These are phyloP conservation scores for Cantharis rufa DNA, from an alignment of 2,888 invertebrate species.

Conservation along the genomic window DNA sequence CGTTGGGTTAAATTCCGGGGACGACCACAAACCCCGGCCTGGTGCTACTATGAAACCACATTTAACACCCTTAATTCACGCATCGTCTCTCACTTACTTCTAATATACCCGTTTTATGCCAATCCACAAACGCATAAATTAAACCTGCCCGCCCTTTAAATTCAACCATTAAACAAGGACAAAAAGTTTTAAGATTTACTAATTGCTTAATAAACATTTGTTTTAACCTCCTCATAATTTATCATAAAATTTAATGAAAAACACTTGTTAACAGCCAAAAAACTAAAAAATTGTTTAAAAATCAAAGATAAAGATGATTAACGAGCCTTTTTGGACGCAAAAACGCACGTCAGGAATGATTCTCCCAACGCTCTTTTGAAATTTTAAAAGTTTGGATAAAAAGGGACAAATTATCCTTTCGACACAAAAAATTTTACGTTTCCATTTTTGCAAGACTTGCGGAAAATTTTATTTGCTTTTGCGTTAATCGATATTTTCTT, in stretches of 20 bases:
- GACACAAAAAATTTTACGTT: background rate
- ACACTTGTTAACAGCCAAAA: conserved; percentile 1
- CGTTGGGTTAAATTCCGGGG: conserved; percentile 16
- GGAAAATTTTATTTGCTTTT: background rate
- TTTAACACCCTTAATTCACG: conserved; percentile 15
- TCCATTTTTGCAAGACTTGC: background rate
- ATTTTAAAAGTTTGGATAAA: background rate
- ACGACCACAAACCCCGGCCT: conserved; percentile 5
- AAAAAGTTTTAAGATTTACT: background rate
- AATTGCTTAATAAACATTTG: conserved; percentile 1
- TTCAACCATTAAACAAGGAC: background rate
- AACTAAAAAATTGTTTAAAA: background rate
- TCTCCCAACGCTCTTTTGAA: background rate
- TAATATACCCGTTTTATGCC: conserved; percentile 5
- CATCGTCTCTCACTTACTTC: conserved; percentile 8
- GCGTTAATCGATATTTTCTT: background rate
- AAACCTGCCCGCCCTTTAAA: background rate
- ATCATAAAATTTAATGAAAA: conserved; percentile 1
- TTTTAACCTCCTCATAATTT: background rate
- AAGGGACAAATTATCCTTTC: background rate
- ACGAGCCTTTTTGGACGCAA: background rate
- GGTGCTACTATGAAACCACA: conserved; percentile 10
- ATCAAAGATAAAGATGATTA: conserved; percentile 3
- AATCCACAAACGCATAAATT: background rate
- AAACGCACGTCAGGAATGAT: background rate